Conservation (phyloP, 2,113 vertebrate species). For the Callorhinus ursinus region DNA sequence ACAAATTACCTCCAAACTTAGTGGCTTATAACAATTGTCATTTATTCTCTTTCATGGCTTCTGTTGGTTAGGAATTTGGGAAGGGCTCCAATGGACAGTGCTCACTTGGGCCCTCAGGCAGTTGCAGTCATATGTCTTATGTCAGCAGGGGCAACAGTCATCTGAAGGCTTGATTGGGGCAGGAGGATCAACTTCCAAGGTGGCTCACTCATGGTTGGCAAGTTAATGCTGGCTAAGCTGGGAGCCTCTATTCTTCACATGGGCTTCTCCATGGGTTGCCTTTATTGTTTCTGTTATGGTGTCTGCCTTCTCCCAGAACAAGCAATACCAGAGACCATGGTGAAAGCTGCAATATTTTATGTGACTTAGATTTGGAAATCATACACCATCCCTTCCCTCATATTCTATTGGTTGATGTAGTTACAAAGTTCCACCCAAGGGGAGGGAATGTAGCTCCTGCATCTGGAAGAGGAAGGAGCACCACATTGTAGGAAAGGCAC, state of each 20-base stretch:
- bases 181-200: neutral
- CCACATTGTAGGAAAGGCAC: neutral
- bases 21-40: neutral
- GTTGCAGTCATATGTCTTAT: accelerated
- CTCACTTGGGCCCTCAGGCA: neutral
- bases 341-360: neutral
- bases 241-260: neutral
- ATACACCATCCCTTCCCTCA: neutral
- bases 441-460: neutral
- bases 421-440: neutral
- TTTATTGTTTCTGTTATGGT: neutral
- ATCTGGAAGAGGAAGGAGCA: neutral
- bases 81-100: neutral
- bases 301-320: neutral
- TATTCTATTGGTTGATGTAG: neutral
- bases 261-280: neutral
- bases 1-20: neutral
- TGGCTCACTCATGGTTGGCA: neutral
- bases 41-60: neutral
- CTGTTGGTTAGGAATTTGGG: neutral
- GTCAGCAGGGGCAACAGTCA: neutral
- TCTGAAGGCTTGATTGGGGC: neutral
- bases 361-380: neutral
- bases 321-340: neutral
- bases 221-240: neutral